Conservation (phyloP, 2,888 invertebrate species). For the Aelia acuminata region DNA sequence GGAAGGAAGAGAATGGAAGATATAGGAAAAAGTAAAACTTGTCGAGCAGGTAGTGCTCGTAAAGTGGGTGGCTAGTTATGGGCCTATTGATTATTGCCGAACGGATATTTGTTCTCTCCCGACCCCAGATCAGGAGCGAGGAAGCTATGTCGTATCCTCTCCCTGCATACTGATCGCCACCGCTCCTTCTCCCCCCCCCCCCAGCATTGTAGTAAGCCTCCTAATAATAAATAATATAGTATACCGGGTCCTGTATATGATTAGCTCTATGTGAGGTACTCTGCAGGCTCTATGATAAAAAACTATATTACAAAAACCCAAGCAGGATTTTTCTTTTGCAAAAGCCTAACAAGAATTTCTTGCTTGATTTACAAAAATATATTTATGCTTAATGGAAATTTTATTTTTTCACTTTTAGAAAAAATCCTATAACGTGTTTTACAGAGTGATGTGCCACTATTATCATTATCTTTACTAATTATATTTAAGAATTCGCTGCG, state of each 20-base stretch:
- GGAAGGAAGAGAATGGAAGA: slow-evolving; percentile 45
- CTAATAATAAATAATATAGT: slow-evolving; percentile 28
- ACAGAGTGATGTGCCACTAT: too few relatives aligned
- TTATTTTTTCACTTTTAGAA: too few relatives aligned
- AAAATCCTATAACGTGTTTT: too few relatives aligned
- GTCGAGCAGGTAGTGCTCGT: slow-evolving; percentile 63
- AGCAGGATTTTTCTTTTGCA: too few relatives aligned
- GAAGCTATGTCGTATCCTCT: slow-evolving; percentile 33
- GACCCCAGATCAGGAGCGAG: background rate
- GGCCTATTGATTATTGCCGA: slow-evolving; percentile 63
- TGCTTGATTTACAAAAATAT: too few relatives aligned
- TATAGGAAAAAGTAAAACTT: slow-evolving; percentile 55
- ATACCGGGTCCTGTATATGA: background rate
- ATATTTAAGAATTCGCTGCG: too few relatives aligned
- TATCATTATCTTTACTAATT: too few relatives aligned
- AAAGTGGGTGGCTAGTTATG: slow-evolving; percentile 63
- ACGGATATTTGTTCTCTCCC: slow-evolving; percentile 55
- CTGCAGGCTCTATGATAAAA: background rate
- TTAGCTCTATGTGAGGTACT: background rate
- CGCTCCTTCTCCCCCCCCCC: too few relatives aligned
- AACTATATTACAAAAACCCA: too few relatives aligned
- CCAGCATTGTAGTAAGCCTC: background rate
- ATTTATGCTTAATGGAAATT: too few relatives aligned
- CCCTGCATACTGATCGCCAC: slow-evolving; percentile 34
- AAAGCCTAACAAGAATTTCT: too few relatives aligned